These are phyloP conservation scores for Alaudala cheleensis DNA, from an alignment of 2,113 vertebrate species.

Conservation along the genomic window DNA sequence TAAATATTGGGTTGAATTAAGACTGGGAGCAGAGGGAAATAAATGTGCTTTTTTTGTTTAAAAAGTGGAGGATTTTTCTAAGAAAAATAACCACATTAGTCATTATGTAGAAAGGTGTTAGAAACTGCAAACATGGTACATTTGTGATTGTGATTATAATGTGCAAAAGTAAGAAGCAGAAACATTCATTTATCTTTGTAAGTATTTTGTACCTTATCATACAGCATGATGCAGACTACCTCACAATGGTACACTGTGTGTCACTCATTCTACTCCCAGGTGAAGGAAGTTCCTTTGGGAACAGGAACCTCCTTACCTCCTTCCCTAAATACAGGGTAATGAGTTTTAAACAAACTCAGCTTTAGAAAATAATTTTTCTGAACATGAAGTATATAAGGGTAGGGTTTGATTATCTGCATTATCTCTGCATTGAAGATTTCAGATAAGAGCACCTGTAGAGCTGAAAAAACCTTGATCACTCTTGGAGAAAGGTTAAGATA, in stretches of 20 bases:
- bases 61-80: not conserved
- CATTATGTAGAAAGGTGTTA: not conserved
- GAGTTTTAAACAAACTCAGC: not conserved
- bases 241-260: not conserved
- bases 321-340: not conserved
- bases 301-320: not conserved
- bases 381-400: not conserved
- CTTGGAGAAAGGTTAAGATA: slow-evolving; percentile 12
- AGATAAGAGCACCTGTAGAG: not conserved
- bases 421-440: not conserved
- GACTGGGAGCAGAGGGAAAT: not conserved
- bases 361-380: not conserved
- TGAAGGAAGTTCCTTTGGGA: not conserved
- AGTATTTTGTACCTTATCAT: not conserved
- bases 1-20: not conserved
- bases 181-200: not conserved
- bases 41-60: not conserved
- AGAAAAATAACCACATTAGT: not conserved
- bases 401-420: not conserved
- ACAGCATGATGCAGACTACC: accelerated
- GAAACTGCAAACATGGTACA: not conserved
- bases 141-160: not conserved
- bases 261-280: not conserved
- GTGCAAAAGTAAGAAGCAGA: not conserved
- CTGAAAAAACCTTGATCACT: not conserved